These are phyloP conservation scores for Dasyprocta punctata DNA, from an alignment of 2,113 vertebrate species.

Conservation along the genomic window DNA sequence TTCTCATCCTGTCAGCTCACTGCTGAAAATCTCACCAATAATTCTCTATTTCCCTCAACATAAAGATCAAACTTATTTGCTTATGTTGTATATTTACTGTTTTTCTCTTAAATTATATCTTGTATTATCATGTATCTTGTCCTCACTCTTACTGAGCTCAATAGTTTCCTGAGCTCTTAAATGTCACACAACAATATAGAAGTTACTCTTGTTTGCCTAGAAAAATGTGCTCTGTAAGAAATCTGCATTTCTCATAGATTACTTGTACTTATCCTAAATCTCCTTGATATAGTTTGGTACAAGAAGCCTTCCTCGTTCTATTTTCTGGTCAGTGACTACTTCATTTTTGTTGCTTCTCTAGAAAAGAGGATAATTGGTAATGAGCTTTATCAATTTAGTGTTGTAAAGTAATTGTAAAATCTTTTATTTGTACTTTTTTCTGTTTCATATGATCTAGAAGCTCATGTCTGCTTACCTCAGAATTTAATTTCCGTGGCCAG, in stretches of 20 bases:
- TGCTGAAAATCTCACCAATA: not conserved
- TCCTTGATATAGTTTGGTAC: not conserved
- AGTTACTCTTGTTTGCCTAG: not conserved
- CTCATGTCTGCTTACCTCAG: not conserved
- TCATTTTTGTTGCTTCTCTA: not conserved
- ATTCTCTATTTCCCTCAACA: not conserved
- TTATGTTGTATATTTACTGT: not conserved
- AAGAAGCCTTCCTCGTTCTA: too few species aligned
- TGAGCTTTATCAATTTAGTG: not conserved
- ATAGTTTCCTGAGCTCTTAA: not conserved
- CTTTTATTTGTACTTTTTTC: not conserved
- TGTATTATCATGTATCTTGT: not conserved
- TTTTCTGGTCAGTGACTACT: not conserved
- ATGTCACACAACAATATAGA: not conserved
- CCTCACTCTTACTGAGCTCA: not conserved
- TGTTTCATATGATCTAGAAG: not conserved
- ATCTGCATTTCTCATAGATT: not conserved
- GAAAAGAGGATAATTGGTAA: too few species aligned
- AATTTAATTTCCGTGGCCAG: not conserved
- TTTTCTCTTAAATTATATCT: not conserved
- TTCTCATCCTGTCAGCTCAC: not conserved
- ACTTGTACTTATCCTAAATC: not conserved
- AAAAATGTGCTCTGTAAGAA: not conserved
- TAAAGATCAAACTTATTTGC: not conserved
- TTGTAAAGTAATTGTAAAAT: not conserved